Base-by-base conservation (phyloP, 2,113 vertebrate species). In the Apeltes quadracus region DNA sequence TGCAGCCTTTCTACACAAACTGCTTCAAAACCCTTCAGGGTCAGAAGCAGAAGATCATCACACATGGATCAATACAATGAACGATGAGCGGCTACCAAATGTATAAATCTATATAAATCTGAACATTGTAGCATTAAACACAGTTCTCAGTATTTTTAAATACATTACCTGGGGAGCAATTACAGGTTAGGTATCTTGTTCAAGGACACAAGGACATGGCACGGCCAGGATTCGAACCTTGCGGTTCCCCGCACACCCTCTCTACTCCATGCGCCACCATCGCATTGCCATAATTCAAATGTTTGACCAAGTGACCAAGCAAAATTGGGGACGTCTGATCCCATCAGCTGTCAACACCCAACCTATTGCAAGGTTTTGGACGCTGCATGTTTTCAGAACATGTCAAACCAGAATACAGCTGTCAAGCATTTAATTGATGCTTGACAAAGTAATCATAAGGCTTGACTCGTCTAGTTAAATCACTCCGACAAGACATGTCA, bases 401-500 rank as follows among this genome's bases (percentile, higher is more conserved):
- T 46, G 36, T 29, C 39, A 39, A 55, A 14, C 27, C 22, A 68
- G 10, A 10, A 27, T 48, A 32, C 23, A 72, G 34, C 29, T 18
- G 50, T 48, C 18, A n/a, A 9, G 7, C 36, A 57, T 55, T 7
- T 29, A 22, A 43, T 10, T 41, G 2, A 38, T 3, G 10, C 32
- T 36, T 41, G 18, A n/a, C 0, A 43, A 67, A 67, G 16, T 39
- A 38, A 65, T 75, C 51, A 64, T 34, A 7, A 61, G 65, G 75
- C 73, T 39, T 16, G 75, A 84, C 80, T 68, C 79, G 75, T 72
- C 44, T 48, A 23, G 57, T 63, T 78, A 46, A 55, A 73, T 83
- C 83, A 85, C 70, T 67, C 58, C 32, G 38, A 73, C 67, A 57
- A 69, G 80, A 79, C 53, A 83, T 54, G 50, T 56, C 66, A 72